Evolutionary conservation across 1,140 invertebrate genomes (phyloP).

Genomic region (Limonius californicus): DNA sequence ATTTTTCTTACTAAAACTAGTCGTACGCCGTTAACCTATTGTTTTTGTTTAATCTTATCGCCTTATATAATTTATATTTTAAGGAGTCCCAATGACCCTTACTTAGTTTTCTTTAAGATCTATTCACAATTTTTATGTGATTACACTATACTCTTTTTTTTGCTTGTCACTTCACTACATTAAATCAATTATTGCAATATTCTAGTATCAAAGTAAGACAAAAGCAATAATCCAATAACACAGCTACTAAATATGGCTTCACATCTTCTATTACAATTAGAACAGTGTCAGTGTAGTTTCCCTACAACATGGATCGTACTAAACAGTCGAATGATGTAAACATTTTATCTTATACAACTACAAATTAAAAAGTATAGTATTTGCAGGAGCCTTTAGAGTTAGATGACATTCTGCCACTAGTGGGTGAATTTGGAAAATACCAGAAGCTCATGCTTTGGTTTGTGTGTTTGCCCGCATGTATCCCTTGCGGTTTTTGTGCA

Average conservation of each 20-base stretch:
- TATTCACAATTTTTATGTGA: no score
- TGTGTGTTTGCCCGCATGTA: slow-evolving; percentile 80
- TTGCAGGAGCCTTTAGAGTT: slow-evolving; percentile 59
- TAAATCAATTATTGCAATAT: neutral
- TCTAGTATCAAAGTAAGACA: neutral
- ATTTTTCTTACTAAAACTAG: no score
- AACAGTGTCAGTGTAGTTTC: neutral
- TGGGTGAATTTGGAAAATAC: slow-evolving; percentile 84
- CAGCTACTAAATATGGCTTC: neutral
- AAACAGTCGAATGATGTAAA: neutral
- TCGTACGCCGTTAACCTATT: no score
- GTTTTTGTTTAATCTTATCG: no score
- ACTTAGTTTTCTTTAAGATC: no score
- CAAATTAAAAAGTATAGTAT: neutral
- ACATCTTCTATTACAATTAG: neutral
- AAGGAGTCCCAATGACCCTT: no score
- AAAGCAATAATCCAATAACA: neutral
- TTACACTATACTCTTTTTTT: no score
- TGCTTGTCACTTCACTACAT: no score
- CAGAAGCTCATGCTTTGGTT: slow-evolving; percentile 83
- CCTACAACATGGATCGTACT: neutral
- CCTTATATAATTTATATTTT: no score
- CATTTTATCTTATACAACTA: neutral
- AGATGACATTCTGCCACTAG: slow-evolving; percentile 77
- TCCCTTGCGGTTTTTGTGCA: slow-evolving; percentile 85